Base-by-base conservation (phyloP, 2,797 vertebrate species). In the Darevskia nairensis region DNA sequence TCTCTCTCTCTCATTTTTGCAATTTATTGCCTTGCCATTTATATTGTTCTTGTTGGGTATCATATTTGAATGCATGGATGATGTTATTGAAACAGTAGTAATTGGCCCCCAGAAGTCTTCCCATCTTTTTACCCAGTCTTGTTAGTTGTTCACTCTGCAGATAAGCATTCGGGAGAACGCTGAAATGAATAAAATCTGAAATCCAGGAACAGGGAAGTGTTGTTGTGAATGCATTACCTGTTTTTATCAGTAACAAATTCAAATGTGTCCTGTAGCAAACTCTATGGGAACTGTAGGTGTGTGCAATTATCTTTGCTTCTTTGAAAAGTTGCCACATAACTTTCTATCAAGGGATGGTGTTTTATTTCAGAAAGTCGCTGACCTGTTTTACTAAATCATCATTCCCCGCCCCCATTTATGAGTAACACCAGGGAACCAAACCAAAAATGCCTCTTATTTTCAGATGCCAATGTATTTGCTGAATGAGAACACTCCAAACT, bases 161-260 rank as follows among this genome's bases (percentile, higher is more conserved):
- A 32, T 13, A 32, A 55, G 13, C 50, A 1, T 55, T 55, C 50
- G 32, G 25, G 23, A 50, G 44, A 59, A 55, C 3, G 13, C 13
- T 15, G 50, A 55, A 55, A 55, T 55, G 50, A 55, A 55, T 3
- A 29, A n/a, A 9, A 44, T 55, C 61, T 78, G 46, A 44, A 32
- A 61, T 35, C 66, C 15, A 82, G 64, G 25, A 15, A 80, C 9
- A 59, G 55, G 41, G 17, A 10, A 71, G 25, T 72, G 32, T 50
- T 27, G 6, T 29, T 21, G 5, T 8, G 29, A 44, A 69, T 41
- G 27, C 32, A 19, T 55, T 50, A 78, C 71, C 82, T 55, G 23
- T 46, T 74, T 74, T 87, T 27, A 81, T 74, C 27, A 44, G 78
- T 81, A 17, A 50, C 41, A 86, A 68, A 76, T 68, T 86, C 84